These are phyloP conservation scores for Cyrtodaria siliqua DNA, from an alignment of 2,888 invertebrate genomes.

Conservation along the genomic window DNA sequence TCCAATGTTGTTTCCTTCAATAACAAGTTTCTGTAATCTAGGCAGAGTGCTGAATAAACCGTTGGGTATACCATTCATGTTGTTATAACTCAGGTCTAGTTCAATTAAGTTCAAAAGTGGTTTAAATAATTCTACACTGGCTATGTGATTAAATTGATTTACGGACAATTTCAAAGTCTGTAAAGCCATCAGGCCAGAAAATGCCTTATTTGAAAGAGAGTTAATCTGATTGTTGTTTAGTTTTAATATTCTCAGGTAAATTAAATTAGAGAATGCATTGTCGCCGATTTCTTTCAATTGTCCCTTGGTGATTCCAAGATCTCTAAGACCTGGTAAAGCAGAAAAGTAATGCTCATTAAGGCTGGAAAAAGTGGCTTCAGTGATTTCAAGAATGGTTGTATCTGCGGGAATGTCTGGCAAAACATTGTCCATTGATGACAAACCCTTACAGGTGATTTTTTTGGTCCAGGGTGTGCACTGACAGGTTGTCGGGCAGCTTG, in stretches of 20 bases:
- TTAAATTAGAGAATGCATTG: constrained; percentile 56
- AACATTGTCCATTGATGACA: constrained; percentile 21
- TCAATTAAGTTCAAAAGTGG: constrained; percentile 59
- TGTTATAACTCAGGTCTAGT: constrained; percentile 72
- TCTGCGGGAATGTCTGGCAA: constrained; percentile 35
- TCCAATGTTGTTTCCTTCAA: constrained; percentile 72
- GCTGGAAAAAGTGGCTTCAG: constrained; percentile 26
- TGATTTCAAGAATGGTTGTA: constrained; percentile 36
- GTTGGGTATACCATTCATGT: constrained; percentile 56
- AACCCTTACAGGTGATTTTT: constrained; percentile 3
- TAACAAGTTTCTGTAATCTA: constrained; percentile 60
- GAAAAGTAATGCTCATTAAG: constrained; percentile 56
- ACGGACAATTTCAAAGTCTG: constrained; percentile 70
- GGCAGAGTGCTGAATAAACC: constrained; percentile 67
- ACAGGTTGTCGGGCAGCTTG: constrained; percentile 42
- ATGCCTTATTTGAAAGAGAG: constrained; percentile 63
- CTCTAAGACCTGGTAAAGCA: constrained; percentile 30
- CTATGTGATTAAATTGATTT: constrained; percentile 66
- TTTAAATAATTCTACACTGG: constrained; percentile 53
- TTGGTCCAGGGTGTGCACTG: constrained; percentile 23
- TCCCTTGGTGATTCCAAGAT: constrained; percentile 56
- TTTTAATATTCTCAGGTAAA: constrained; percentile 11
- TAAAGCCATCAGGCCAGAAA: constrained; percentile 63
- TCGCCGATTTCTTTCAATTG: constrained; percentile 60
- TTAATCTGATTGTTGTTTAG: constrained; percentile 69